Conservation (phyloP, 2,888 invertebrate species). For the Theretra japonica region DNA sequence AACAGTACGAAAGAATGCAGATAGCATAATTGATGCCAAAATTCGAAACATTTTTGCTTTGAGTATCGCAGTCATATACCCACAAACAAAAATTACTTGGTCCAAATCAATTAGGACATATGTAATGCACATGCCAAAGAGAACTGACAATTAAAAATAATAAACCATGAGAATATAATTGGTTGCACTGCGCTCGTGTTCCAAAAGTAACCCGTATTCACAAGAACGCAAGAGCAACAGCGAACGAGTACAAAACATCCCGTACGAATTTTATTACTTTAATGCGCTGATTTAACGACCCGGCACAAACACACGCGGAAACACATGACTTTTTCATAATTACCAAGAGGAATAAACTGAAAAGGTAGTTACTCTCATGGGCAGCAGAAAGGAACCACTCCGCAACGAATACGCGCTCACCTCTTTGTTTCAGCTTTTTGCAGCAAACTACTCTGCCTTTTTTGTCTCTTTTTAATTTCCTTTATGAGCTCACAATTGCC, state of each 20-base stretch:
- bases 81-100: too few relatives aligned
- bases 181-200: not conserved
- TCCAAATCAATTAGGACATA: too few relatives aligned
- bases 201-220: not conserved
- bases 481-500: constrained; percentile 80
- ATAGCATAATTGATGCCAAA: too few relatives aligned
- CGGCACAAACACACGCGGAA: constrained; percentile 25
- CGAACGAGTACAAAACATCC: not conserved
- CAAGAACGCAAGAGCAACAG: not conserved
- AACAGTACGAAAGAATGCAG: too few relatives aligned
- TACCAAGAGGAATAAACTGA: constrained; percentile 33
- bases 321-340: constrained; percentile 24
- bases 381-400: constrained; percentile 46
- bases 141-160: too few relatives aligned
- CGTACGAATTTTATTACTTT: constrained; percentile 22
- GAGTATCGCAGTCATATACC: too few relatives aligned
- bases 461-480: constrained; percentile 79
- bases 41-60: too few relatives aligned
- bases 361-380: constrained; percentile 46
- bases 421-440: constrained; percentile 56
- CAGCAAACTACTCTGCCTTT: constrained; percentile 52
- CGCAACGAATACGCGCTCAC: constrained; percentile 45
- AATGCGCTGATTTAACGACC: constrained; percentile 25
- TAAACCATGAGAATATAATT: not conserved
- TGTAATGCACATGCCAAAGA: too few relatives aligned